Evolutionary conservation across 1,140 invertebrate species (phyloP).

Genomic region (Cydia splendana): DNA sequence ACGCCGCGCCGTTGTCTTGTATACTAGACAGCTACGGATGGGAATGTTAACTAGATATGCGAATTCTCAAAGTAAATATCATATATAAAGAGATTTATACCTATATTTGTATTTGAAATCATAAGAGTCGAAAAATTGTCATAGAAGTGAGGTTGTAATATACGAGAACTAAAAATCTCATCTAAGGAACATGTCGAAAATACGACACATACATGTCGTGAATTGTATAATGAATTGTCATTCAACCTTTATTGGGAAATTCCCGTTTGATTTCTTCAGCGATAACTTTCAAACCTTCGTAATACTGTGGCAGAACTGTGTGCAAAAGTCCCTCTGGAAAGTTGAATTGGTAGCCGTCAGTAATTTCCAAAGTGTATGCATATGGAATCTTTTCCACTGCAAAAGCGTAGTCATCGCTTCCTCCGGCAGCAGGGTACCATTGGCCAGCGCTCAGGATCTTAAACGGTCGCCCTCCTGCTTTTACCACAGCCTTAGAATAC

Average conservation of each 20-base stretch:
- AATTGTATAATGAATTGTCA: too few relatives aligned
- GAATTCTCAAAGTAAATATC: too few relatives aligned
- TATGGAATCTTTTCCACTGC: slow-evolving; percentile 83
- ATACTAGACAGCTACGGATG: too few relatives aligned
- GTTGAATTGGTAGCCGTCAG: slow-evolving; percentile 67
- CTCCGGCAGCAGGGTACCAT: slow-evolving; percentile 83
- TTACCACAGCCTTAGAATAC: slow-evolving; percentile 66
- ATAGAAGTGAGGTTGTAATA: too few relatives aligned
- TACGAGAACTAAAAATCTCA: too few relatives aligned
- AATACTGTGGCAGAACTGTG: background rate
- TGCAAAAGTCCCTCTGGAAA: slow-evolving; percentile 60
- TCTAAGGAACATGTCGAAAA: too few relatives aligned
- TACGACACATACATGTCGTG: too few relatives aligned
- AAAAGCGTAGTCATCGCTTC: slow-evolving; percentile 86
- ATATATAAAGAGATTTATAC: too few relatives aligned
- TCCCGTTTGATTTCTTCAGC: background rate
- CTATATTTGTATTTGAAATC: too few relatives aligned
- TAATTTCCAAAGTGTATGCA: slow-evolving; percentile 85
- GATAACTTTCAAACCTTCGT: background rate
- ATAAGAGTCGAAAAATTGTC: too few relatives aligned
- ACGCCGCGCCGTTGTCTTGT: too few relatives aligned
- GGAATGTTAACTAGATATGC: too few relatives aligned
- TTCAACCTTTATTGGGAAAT: background rate
- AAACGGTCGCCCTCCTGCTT: slow-evolving; percentile 73
- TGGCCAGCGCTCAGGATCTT: slow-evolving; percentile 77